Conservation (phyloP, 2,888 invertebrate species). For the Ephialtes manifestator region DNA sequence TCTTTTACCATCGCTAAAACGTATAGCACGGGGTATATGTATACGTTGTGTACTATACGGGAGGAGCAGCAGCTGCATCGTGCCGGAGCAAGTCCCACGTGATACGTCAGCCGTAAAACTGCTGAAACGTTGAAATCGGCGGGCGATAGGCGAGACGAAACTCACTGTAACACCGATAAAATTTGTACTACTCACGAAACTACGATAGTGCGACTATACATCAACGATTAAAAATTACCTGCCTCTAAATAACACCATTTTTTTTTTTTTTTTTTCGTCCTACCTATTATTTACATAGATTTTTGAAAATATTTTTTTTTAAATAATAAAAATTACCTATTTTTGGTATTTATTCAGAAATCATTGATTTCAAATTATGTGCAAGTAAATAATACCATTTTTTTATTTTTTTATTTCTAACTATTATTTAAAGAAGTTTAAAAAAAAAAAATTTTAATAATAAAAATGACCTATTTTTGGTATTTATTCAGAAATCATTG, state of each 20-base stretch:
- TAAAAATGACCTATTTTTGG: too few species aligned
- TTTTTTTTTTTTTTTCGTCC: too few species aligned
- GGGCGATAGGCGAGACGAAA: conserved; percentile 44
- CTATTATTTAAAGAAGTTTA: too few species aligned
- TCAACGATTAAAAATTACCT: conserved; percentile 25
- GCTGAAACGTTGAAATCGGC: conserved; percentile 61
- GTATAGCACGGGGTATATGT: conserved; percentile 26
- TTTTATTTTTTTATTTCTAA: too few species aligned
- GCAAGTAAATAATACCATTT: too few species aligned
- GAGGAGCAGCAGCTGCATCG: conserved; percentile 69
- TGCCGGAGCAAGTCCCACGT: conserved; percentile 79
- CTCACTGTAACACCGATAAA: conserved; percentile 40
- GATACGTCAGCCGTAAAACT: conserved; percentile 73
- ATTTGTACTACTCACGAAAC: conserved; percentile 34
- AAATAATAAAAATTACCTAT: too few species aligned
- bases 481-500: too few species aligned
- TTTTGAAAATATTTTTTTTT: too few species aligned
- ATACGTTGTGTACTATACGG: conserved; percentile 27
- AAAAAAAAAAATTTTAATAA: too few species aligned
- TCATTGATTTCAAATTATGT: too few species aligned
- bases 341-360: too few species aligned
- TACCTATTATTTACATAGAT: too few species aligned
- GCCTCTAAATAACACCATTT: neutral
- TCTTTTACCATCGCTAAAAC: conserved; percentile 41
- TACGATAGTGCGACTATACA: conserved; percentile 2